A percentile compares a stretch with the other conserved stretches of the same genome.
These are phyloP conservation scores for Ursus arctos DNA, from an alignment of 2,113 vertebrate genomes.

Conservation along the genomic window DNA sequence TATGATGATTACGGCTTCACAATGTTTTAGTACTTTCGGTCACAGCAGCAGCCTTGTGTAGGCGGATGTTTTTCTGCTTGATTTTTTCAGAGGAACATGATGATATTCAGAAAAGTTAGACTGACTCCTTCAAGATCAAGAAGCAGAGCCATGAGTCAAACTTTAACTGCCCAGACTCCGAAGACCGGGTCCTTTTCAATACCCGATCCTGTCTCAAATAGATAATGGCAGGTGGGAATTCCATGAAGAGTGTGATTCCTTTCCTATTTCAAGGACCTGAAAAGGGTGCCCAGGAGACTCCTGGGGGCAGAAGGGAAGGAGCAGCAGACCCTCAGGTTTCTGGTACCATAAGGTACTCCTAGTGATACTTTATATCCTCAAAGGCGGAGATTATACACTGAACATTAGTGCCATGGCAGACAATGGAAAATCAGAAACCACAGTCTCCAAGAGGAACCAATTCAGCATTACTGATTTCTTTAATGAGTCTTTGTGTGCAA, in stretches of 20 bases:
- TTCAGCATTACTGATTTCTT: not conserved
- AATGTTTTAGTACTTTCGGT: not conserved
- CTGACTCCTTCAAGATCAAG: conserved; percentile 15
- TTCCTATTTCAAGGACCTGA: not conserved
- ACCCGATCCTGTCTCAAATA: not conserved
- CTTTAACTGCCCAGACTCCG: not conserved
- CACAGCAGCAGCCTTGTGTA: not conserved
- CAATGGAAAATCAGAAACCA: conserved; percentile 4
- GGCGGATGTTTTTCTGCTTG: not conserved
- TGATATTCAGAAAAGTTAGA: conserved; percentile 36
- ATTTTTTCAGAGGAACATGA: not conserved
- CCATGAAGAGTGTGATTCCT: not conserved
- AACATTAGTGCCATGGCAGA: not conserved
- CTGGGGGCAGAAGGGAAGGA: not conserved
- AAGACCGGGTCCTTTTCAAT: not conserved
- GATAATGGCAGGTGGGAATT: not conserved
- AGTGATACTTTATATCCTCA: not conserved
- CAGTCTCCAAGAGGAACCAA: not conserved
- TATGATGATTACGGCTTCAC: not conserved
- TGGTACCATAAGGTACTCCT: not conserved
- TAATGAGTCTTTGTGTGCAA: not conserved
- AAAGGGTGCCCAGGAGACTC: not conserved
- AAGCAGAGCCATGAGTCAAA: conserved; percentile 2
- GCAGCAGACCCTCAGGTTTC: not conserved
- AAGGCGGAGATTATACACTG: not conserved